Percentiles rank a stretch among this genome's conserved stretches.
Evolutionary conservation across 2,888 invertebrate genomes (phyloP).

Genomic region (Carterocephalus palaemon): DNA sequence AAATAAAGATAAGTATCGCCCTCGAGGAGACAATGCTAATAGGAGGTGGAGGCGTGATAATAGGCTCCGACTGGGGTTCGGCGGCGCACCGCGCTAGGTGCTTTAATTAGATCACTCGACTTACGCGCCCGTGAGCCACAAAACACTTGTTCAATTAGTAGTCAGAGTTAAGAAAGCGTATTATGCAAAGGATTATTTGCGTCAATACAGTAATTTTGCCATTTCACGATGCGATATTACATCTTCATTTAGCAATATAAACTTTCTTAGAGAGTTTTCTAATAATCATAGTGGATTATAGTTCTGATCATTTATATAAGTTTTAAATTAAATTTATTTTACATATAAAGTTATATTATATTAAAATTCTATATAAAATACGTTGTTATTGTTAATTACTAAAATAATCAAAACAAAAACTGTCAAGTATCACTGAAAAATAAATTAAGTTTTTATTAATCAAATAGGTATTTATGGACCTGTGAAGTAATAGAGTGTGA

Average conservation of each 20-base stretch:
- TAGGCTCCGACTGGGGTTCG: constrained; percentile 64
- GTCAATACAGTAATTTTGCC: constrained; percentile 29
- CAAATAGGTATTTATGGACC: too few species aligned
- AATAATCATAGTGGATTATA: too few species aligned
- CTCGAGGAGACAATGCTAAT: constrained; percentile 79
- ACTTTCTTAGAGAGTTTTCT: too few species aligned
- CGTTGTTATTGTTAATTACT: too few species aligned
- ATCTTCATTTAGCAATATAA: constrained; percentile 21
- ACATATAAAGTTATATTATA: too few species aligned
- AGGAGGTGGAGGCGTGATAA: constrained; percentile 75
- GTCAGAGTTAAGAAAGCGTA: constrained; percentile 65
- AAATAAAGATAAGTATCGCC: constrained; percentile 80
- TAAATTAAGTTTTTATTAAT: too few species aligned
- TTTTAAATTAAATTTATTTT: too few species aligned
- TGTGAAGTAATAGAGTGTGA: constrained; percentile 37
- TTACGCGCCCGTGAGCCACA: constrained; percentile 66
- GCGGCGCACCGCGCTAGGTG: constrained; percentile 59
- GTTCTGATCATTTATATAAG: too few species aligned
- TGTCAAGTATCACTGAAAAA: too few species aligned
- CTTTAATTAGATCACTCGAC: constrained; percentile 76
- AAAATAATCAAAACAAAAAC: too few species aligned
- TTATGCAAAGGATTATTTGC: constrained; percentile 47
- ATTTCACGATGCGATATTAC: constrained; percentile 23
- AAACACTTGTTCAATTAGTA: constrained; percentile 77
- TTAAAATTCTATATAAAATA: too few species aligned